Conservation (phyloP, 2,113 vertebrate genomes). For the Phoenicopterus ruber region DNA sequence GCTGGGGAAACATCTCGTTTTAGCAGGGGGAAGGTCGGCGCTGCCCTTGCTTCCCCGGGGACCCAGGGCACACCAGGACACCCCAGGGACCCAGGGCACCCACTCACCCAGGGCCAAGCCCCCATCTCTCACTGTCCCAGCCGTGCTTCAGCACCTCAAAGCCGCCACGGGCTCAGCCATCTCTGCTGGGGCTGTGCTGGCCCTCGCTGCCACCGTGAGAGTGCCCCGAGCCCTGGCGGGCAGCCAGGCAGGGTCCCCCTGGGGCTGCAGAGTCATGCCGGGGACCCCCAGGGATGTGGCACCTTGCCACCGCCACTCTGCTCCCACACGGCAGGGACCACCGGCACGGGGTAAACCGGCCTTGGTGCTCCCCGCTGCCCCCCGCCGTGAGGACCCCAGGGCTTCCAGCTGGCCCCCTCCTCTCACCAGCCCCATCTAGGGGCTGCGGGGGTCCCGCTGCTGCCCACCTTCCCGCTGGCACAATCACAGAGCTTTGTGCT, state of each 20-base stretch:
- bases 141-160: background rate
- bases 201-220: fast-evolving
- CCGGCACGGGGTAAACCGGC: fast-evolving
- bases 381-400: fast-evolving
- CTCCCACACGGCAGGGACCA: background rate
- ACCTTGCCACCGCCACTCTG: background rate
- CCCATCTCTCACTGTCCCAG: fast-evolving
- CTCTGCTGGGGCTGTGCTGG: background rate
- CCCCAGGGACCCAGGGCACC: background rate
- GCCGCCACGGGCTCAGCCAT: background rate
- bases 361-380: fast-evolving
- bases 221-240: fast-evolving
- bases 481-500: background rate
- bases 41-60: fast-evolving
- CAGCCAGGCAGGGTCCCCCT: background rate
- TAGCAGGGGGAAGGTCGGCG: fast-evolving
- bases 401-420: fast-evolving
- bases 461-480: background rate
- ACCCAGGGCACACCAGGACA: background rate
- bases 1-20: fast-evolving
- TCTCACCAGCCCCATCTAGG: background rate
- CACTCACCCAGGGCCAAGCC: fast-evolving
- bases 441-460: fast-evolving
- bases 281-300: fast-evolving
- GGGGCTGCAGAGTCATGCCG: background rate